Percentiles rank a stretch among this genome's conserved stretches.
phyloP scores from a whole-genome alignment of 2,113 vertebrate species.

The Orthonyx spaldingii region DNA sequence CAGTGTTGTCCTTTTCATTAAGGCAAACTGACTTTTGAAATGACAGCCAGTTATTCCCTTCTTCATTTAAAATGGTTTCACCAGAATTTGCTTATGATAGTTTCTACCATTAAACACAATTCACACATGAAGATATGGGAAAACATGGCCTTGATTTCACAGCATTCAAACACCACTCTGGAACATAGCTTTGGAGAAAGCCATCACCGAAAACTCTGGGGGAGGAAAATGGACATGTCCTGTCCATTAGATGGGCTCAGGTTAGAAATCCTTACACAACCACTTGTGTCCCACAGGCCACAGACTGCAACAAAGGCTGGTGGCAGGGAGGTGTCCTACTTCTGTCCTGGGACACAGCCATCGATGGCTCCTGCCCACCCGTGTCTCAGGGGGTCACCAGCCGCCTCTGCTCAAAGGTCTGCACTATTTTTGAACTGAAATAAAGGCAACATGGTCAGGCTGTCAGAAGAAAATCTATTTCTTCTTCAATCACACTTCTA shows the following conservation, averaged over 20 bases:
- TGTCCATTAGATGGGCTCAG: fast-evolving
- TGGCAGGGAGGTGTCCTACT: not conserved
- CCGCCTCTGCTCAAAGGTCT: not conserved
- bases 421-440: not conserved
- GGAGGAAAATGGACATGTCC: fast-evolving
- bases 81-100: not conserved
- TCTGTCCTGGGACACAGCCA: not conserved
- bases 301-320: fast-evolving
- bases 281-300: not conserved
- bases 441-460: not conserved
- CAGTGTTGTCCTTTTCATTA: not conserved
- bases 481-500: not conserved
- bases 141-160: not conserved
- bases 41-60: not conserved
- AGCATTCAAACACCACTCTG: not conserved
- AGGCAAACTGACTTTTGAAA: not conserved
- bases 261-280: not conserved
- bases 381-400: fast-evolving
- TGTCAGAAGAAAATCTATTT: not conserved
- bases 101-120: not conserved
- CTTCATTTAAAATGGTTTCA: not conserved
- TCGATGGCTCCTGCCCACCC: not conserved
- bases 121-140: not conserved
- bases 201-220: fast-evolving
- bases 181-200: not conserved